Evolutionary conservation across 1,140 invertebrate species (phyloP), one percentile per base, ranked within the genome.

Genomic region (Drosophila setifemur): DNA sequence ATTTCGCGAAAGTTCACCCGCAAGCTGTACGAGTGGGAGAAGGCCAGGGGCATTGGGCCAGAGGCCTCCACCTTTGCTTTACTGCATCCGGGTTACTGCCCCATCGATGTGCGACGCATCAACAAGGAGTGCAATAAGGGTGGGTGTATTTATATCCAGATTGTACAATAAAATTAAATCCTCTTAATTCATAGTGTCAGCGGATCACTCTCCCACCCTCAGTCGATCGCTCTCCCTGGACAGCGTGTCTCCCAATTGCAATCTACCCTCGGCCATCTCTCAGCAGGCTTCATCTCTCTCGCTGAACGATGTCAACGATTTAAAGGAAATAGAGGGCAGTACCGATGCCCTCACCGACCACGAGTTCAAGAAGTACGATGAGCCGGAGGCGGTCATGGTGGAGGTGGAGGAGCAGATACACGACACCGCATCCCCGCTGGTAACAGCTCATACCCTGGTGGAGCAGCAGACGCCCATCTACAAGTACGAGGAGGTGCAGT

Each of bases 1-100:
- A 96, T 96, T 60, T 96, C 95, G 0, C 93, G 95, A 44, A 96
- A 96, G 69, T 97, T 97, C 87, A 97, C 96, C 0, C 94, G 95
- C 28, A 97, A 97, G 86, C 91, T 97, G 0, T 96, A 96, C 88
- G 96, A 97, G 88, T 97, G 96, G 97, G 96, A 98, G 88, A 96
- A 96, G 63, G 94, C 95, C 21, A 91, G 94, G 40, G 95, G 95
- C 2, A 96, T 96, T 43, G 94, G 93, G 0, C 95, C 95, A 0
- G 95, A 96, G 89, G 93, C 93, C 0, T 96, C 95, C 0, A 96
- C 96, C 0, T 96, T 96, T 57, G 94, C 95, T 0, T 87, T 96
- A 0, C 90, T 97, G 0, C 93, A 94, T 76, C 93, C 93, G 0
- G 92, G 92, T 6, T 92, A 93, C 73, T 88, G 89, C 42, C 90